Evolutionary conservation across 2,797 vertebrate species (phyloP), one percentile per base, ranked within the genome.

Genomic region (Cygnus olor): DNA sequence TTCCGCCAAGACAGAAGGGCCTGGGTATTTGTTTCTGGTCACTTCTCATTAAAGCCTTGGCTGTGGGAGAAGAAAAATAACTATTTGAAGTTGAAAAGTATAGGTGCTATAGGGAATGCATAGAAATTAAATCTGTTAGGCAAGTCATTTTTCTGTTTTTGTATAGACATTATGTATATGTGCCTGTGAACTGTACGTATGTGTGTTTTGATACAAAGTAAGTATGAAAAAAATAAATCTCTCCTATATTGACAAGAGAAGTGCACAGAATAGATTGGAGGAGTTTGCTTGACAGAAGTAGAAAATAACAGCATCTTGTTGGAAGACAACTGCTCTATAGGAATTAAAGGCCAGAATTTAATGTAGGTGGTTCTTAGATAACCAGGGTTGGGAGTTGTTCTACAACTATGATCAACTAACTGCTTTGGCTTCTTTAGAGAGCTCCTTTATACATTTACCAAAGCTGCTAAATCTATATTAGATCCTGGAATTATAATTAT

Each of bases 1-100:
- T 97, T 97, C 96, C 95, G 97, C 98, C 97, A 97, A 97, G 84
- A 96, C 91, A 96, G 96, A 96, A 97, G 80, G 83, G 91, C 92
- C 89, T 61, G 92, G 70, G 56, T 88, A 56, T 96, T 96, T 91
- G 95, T 97, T 97, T 97, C 97, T 96, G 80, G 97, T 97, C 97
- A 95, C 95, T 97, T 97, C 97, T 97, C 96, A 96, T 98, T 97
- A 97, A 96, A 95, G 95, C 93, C 86, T 96, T 96, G 89, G 86
- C 95, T 96, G 40, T 88, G 88, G 94, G 88, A 91, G 94, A 92
- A 81, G 89, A 88, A 94, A 95, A 96, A 93, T 95, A 95, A 87
- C 90, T 84, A 87, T 96, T 94, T 96, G 94, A 95, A 83, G 64
- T 76, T 76, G 42, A 83, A 85, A 71, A 56, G n/a, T 42, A 81